Conservation (phyloP, 2,888 invertebrate genomes). For the Noctua pronuba region DNA sequence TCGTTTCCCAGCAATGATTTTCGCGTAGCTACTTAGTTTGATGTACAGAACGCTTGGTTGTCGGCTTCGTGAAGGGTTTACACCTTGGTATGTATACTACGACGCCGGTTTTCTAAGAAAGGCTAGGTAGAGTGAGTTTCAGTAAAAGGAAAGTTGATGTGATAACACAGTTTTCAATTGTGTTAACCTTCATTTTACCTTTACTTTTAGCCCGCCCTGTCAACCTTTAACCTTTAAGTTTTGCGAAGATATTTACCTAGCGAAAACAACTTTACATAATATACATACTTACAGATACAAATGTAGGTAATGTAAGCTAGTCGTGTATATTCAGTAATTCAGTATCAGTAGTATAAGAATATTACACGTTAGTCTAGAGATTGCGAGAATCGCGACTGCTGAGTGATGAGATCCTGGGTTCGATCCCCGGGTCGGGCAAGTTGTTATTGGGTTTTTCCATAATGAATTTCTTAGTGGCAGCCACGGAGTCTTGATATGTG, state of each 20-base stretch:
- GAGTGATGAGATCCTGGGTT: no score
- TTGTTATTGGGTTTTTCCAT: no score
- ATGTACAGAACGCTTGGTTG: background rate
- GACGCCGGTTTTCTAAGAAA: background rate
- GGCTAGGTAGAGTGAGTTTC: background rate
- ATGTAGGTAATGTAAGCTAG: background rate
- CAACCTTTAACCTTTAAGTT: constrained; percentile 16
- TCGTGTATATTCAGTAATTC: background rate
- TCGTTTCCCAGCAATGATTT: no score
- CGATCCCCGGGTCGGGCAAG: no score
- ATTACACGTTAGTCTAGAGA: background rate
- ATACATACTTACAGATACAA: background rate
- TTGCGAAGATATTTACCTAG: background rate
- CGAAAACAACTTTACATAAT: background rate
- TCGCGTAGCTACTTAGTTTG: no score
- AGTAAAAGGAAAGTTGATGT: background rate
- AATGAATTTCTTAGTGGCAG: no score
- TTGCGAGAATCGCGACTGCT: no score
- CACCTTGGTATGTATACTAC: background rate
- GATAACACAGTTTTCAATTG: constrained; percentile 2
- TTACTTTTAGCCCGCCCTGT: constrained; percentile 4
- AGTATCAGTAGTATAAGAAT: background rate
- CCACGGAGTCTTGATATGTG: no score
- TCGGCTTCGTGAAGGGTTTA: background rate
- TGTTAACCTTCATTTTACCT: background rate